Conservation (phyloP, 2,888 invertebrate species). For the Thereva unica region DNA sequence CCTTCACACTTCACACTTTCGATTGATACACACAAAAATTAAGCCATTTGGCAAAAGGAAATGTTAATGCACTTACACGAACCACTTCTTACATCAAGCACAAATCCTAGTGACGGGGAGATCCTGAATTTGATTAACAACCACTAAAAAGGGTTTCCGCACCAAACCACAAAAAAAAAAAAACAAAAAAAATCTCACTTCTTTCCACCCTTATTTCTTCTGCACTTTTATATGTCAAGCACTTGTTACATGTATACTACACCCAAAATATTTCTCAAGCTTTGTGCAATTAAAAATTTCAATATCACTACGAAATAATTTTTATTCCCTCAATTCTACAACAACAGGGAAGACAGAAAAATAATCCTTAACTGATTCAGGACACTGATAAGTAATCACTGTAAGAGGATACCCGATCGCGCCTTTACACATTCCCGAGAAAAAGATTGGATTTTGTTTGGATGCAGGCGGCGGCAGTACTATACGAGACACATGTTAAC, state of each 20-base stretch:
- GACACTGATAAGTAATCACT: slow-evolving; percentile 4
- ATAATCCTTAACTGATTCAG: slow-evolving; percentile 4
- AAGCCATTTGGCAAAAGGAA: neutral
- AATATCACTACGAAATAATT: neutral
- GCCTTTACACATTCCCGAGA: neutral
- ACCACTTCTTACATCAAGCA: slow-evolving; percentile 11
- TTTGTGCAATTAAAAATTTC: neutral
- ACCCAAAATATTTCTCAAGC: neutral
- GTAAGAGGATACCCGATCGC: slow-evolving; percentile 15
- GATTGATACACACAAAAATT: neutral
- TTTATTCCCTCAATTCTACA: neutral
- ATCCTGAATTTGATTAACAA: slow-evolving; percentile 18
- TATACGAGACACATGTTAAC: slow-evolving; percentile 37
- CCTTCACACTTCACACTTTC: too few species aligned
- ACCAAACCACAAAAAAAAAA: slow-evolving; percentile 12
- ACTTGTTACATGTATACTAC: slow-evolving; percentile 27
- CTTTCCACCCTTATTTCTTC: too few species aligned
- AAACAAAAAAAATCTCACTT: too few species aligned
- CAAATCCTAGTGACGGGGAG: slow-evolving; percentile 14
- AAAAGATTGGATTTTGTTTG: neutral
- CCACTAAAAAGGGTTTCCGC: slow-evolving; percentile 26
- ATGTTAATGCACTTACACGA: slow-evolving; percentile 5
- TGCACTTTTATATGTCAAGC: slow-evolving; percentile 13
- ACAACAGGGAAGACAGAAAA: slow-evolving; percentile 1
- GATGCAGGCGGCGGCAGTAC: neutral